A percentile compares a stretch with the other conserved stretches of the same genome.
Evolutionary conservation across 2,888 invertebrate species (phyloP).

Genomic region (Chalcosyrphus nemorum): DNA sequence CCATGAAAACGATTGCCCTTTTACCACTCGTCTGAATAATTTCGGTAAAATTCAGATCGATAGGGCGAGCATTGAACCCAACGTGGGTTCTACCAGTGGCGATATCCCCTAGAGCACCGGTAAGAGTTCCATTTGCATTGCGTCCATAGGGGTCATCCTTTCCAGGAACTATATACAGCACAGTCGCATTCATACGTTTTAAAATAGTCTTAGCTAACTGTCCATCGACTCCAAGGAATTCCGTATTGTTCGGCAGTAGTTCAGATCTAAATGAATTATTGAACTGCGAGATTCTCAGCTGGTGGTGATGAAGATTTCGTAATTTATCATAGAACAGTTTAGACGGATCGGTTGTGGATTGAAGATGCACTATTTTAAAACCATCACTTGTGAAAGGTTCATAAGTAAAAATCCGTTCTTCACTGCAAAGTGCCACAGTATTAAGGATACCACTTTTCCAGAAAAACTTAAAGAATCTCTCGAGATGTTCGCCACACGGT

Average conservation of each 20-base stretch:
- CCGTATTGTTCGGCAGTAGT: conserved; percentile 70
- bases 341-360: no score
- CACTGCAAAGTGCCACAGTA: conserved; percentile 74
- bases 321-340: conserved; percentile 76
- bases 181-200: conserved; percentile 76
- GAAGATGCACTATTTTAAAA: no score
- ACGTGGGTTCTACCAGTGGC: conserved; percentile 75
- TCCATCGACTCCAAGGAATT: no score
- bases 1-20: conserved; percentile 74
- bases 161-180: conserved; percentile 75
- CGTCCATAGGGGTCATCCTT: conserved; percentile 77
- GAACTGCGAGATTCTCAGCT: conserved; percentile 78
- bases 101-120: conserved; percentile 76
- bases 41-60: conserved; percentile 76
- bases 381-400: conserved; percentile 76
- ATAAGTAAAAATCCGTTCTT: conserved; percentile 74
- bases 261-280: conserved; percentile 75
- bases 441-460: no score
- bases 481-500: no score
- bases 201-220: conserved; percentile 74
- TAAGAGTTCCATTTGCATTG: conserved; percentile 75
- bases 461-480: no score
- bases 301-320: conserved; percentile 75
- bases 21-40: conserved; percentile 76
- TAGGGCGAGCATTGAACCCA: conserved; percentile 77